phyloP scores from a whole-genome alignment of 1,140 invertebrate species.

The Reticulitermes speratus region DNA sequence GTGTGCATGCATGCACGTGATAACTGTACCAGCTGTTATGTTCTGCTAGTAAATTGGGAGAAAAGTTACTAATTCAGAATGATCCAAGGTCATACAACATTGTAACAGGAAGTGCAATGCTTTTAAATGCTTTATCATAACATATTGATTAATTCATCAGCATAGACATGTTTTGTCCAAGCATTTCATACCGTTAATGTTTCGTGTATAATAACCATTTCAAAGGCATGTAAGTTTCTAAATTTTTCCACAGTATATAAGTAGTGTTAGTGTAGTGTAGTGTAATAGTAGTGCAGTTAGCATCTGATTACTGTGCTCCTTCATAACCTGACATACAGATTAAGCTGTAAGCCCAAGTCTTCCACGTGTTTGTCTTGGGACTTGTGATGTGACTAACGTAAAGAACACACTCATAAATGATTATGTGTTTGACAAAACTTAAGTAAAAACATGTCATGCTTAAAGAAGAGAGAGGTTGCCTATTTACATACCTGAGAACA shows the following conservation, averaged over 20 bases:
- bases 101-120: background rate
- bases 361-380: too few species aligned
- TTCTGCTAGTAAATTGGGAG: background rate
- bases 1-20: background rate
- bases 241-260: background rate
- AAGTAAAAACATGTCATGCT: too few species aligned
- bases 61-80: background rate
- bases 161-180: background rate
- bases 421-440: too few species aligned
- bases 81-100: background rate
- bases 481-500: too few species aligned
- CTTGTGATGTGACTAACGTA: too few species aligned
- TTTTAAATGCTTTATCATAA: background rate
- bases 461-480: too few species aligned
- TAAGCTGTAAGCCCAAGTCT: too few species aligned
- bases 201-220: background rate
- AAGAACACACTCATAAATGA: too few species aligned
- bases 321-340: too few species aligned
- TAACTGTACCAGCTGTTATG: background rate
- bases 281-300: too few species aligned
- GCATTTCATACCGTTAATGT: background rate
- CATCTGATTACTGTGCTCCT: too few species aligned
- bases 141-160: background rate
- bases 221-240: background rate
- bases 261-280: too few species aligned